Evolutionary conservation across 2,888 invertebrate species (phyloP).

Genomic region (Baronia brevicornis): DNA sequence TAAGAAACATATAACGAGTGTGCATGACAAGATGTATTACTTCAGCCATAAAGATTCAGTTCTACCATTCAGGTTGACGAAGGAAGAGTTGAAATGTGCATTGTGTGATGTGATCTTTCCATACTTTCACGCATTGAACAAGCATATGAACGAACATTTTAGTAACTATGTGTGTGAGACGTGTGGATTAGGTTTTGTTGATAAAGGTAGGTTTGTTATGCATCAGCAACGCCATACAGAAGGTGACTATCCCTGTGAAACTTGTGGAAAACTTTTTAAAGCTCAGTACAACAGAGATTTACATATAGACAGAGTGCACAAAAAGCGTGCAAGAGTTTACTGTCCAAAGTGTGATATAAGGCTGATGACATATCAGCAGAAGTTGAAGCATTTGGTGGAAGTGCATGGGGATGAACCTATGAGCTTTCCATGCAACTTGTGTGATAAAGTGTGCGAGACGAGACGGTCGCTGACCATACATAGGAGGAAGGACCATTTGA

Average conservation of each 20-base stretch:
- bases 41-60: conserved; percentile 47
- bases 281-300: conserved; percentile 28
- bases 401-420: conserved; percentile 58
- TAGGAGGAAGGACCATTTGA: conserved; percentile 54
- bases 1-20: conserved; percentile 39
- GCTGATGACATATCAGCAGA: conserved; percentile 61
- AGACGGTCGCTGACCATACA: conserved; percentile 55
- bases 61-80: conserved; percentile 45
- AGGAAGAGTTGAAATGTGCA: conserved; percentile 46
- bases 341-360: conserved; percentile 61
- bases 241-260: conserved; percentile 51
- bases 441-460: conserved; percentile 50
- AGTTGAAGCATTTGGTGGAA: conserved; percentile 57
- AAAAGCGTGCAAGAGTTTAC: conserved; percentile 52
- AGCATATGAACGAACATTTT: conserved; percentile 63
- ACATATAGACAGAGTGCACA: conserved; percentile 49
- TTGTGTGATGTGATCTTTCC: conserved; percentile 44
- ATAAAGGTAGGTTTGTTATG: conserved; percentile 49
- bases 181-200: conserved; percentile 52
- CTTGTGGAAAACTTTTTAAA: conserved; percentile 58
- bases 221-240: conserved; percentile 56
- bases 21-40: conserved; percentile 51
- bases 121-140: conserved; percentile 60
- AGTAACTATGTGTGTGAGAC: conserved; percentile 63
- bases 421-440: conserved; percentile 47